Percentiles rank a stretch among this genome's conserved stretches.
phyloP scores from a whole-genome alignment of 2,113 vertebrate species.

The Mixornis gularis region DNA sequence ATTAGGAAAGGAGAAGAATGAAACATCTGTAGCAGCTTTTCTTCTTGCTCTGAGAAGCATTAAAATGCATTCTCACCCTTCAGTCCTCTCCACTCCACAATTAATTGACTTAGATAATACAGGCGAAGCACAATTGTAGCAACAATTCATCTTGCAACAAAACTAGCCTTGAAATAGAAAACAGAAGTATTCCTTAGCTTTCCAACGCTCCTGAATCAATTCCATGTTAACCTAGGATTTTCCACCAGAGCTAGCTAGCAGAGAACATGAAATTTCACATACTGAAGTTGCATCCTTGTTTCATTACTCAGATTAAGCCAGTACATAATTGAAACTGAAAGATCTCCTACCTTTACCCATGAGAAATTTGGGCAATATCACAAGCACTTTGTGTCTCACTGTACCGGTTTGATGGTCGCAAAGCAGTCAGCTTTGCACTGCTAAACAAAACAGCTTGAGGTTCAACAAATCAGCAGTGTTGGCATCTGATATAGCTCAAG shows the following conservation, averaged over 20 bases:
- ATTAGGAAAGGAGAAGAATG: background rate
- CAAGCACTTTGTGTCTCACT: background rate
- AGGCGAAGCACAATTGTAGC: background rate
- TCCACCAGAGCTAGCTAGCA: background rate
- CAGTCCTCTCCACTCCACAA: background rate
- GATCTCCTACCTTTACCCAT: conserved; percentile 25
- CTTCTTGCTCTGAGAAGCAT: background rate
- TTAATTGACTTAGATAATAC: background rate
- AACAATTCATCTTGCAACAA: background rate
- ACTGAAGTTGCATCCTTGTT: background rate
- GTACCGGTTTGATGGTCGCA: background rate
- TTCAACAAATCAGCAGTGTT: conserved; percentile 34
- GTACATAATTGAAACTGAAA: background rate
- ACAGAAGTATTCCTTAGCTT: background rate
- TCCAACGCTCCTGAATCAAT: background rate
- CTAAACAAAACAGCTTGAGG: conserved; percentile 28
- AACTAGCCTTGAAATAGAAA: background rate
- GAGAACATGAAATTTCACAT: background rate
- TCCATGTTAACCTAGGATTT: background rate
- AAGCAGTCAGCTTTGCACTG: background rate
- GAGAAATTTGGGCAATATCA: background rate
- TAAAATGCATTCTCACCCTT: background rate
- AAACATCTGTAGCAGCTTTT: background rate
- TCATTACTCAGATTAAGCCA: background rate
- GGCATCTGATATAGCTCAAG: conserved; percentile 25